These are phyloP conservation scores for Gorsachius goisagi DNA, from an alignment of 2,113 vertebrate species.

Conservation along the genomic window DNA sequence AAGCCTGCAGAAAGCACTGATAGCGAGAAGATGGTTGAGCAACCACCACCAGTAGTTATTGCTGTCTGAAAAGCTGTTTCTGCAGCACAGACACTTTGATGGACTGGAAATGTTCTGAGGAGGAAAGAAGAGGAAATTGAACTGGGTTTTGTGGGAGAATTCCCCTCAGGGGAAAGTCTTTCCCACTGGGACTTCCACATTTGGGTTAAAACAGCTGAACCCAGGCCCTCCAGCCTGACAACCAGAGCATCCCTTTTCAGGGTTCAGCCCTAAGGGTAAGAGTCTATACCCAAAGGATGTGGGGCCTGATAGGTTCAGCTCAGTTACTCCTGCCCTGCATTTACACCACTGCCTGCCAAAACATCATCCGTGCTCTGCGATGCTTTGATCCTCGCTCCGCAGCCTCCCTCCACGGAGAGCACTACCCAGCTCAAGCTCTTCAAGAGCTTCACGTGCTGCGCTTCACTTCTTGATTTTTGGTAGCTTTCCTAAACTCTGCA, in stretches of 20 bases:
- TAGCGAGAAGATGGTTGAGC: background rate
- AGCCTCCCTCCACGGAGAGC: background rate
- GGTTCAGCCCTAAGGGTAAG: background rate
- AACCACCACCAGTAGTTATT: background rate
- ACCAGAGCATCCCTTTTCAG: background rate
- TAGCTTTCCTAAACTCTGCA: background rate
- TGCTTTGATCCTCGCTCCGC: background rate
- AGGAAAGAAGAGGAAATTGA: background rate
- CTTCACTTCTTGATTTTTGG: background rate
- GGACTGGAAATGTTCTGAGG: background rate
- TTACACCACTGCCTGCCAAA: background rate
- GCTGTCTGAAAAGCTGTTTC: background rate
- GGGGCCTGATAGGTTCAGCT: background rate
- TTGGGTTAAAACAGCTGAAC: background rate
- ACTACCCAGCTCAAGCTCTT: background rate
- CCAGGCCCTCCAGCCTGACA: background rate
- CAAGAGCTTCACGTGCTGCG: background rate
- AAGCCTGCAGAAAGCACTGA: background rate
- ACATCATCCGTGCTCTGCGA: background rate
- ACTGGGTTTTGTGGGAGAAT: background rate
- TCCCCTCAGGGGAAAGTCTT: background rate
- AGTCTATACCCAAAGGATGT: background rate
- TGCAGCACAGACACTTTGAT: accelerated
- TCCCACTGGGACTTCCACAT: background rate
- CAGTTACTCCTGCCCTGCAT: background rate